Evolutionary conservation across 2,113 vertebrate species (phyloP).

Genomic region (Siniperca chuatsi): DNA sequence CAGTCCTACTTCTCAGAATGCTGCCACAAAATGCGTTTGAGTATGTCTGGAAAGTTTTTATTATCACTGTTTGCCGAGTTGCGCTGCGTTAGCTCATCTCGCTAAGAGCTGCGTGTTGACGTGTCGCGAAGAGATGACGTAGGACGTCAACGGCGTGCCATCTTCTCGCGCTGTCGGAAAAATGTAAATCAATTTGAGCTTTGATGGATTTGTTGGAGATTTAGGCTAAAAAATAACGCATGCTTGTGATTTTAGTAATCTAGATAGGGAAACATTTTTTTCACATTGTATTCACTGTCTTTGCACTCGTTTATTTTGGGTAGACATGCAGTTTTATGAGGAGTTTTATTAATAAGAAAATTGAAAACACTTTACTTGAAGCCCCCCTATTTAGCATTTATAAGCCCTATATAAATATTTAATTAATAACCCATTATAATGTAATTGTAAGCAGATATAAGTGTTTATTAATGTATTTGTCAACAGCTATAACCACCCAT

Average conservation of each 20-base stretch:
- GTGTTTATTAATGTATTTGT: neutral
- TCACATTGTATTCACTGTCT: neutral
- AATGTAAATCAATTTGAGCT: no score
- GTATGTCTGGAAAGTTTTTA: neutral
- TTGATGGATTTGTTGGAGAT: neutral
- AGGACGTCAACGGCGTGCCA: accelerated
- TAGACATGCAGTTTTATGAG: neutral
- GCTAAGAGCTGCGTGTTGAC: conserved; percentile 11
- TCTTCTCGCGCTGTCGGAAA: neutral
- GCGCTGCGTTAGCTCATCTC: conserved; percentile 10
- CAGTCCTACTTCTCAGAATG: accelerated
- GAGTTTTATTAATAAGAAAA: no score
- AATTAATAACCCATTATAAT: neutral
- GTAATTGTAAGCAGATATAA: neutral
- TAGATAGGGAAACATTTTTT: no score
- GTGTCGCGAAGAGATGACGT: conserved; percentile 70
- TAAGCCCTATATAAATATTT: no score
- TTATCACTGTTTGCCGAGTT: neutral
- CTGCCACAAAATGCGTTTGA: accelerated
- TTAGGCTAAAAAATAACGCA: neutral
- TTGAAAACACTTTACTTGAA: no score
- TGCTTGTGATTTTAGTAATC: neutral
- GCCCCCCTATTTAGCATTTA: neutral
- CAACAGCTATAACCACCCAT: no score
- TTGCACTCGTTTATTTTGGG: neutral